These are phyloP conservation scores for Siniperca obscura DNA, from an alignment of 2,797 vertebrate species.

Conservation along the genomic window DNA sequence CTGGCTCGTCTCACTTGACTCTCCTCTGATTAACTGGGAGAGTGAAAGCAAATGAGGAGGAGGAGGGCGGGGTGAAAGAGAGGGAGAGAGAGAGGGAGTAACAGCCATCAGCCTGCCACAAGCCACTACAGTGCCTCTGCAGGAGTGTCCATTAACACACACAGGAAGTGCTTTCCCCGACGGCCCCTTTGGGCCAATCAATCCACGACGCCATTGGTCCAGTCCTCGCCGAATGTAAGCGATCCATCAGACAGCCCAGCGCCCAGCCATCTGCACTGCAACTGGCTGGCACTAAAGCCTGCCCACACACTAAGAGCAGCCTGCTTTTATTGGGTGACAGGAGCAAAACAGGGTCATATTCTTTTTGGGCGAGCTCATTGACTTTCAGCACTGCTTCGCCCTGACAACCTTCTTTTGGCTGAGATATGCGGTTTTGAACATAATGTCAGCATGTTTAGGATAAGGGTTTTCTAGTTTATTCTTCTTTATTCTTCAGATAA, in stretches of 20 bases:
- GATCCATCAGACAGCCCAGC: conserved; percentile 79
- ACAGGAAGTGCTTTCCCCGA: conserved; percentile 82
- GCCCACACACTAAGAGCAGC: conserved; percentile 64
- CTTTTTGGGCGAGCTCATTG: conserved; percentile 50
- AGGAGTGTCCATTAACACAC: conserved; percentile 82
- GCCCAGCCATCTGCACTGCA: conserved; percentile 73
- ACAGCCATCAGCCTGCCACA: conserved; percentile 68
- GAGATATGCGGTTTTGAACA: conserved; percentile 44
- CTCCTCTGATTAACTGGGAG: conserved; percentile 71
- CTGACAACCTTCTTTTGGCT: conserved; percentile 61
- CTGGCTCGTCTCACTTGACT: conserved; percentile 67
- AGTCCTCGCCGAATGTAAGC: conserved; percentile 71
- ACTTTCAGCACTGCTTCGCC: conserved; percentile 51
- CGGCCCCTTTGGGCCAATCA: conserved; percentile 81
- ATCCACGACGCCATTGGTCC: conserved; percentile 79
- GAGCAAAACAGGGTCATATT: conserved; percentile 61
- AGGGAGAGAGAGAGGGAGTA: conserved; percentile 48
- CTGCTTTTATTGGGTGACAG: conserved; percentile 73
- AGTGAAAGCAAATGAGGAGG: conserved; percentile 60
- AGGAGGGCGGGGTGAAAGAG: conserved; percentile 21
- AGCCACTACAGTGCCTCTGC: conserved; percentile 75
- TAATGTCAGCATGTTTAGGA: conserved; percentile 54
- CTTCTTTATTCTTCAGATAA: conserved; percentile 52
- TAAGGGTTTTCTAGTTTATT: conserved; percentile 44
- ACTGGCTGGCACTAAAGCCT: conserved; percentile 73